Percentiles rank a stretch among this genome's conserved stretches.
These are phyloP conservation scores for Brachionus sp. DNA, from an alignment of 1,140 invertebrate species.

Conservation along the genomic window DNA sequence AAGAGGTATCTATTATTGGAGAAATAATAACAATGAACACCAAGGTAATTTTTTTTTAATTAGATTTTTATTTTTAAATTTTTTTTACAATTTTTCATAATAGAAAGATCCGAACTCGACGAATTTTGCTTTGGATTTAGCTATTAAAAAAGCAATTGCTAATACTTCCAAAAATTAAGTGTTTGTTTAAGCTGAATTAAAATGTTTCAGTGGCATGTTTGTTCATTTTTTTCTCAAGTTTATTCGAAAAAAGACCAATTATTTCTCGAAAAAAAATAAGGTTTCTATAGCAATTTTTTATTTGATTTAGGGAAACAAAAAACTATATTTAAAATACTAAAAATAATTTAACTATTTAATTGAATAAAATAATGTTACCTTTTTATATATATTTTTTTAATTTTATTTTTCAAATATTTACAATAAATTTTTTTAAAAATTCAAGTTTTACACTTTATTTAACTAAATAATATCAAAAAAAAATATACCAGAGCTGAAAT, in stretches of 20 bases:
- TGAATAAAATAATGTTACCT: slow-evolving; percentile 15
- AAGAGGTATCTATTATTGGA: slow-evolving; percentile 20
- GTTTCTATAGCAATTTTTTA: slow-evolving; percentile 40
- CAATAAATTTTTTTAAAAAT: not conserved
- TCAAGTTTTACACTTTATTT: not conserved
- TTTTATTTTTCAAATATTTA: slow-evolving; percentile 31
- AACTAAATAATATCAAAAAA: not conserved
- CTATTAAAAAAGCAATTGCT: slow-evolving; percentile 27
- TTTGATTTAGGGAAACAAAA: slow-evolving; percentile 6
- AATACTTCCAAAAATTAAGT: slow-evolving; percentile 15
- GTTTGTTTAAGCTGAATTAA: not conserved
- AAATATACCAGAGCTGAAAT: not conserved
- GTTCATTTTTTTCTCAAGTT: not conserved
- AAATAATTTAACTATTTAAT: not conserved
- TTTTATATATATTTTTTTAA: slow-evolving; percentile 11
- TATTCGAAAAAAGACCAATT: not conserved
- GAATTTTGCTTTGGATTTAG: slow-evolving; percentile 3
- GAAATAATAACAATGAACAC: slow-evolving; percentile 19
- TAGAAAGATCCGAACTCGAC: slow-evolving; percentile 22
- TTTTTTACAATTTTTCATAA: not conserved
- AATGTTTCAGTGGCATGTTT: not conserved
- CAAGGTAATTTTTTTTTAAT: not conserved
- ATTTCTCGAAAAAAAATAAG: not conserved
- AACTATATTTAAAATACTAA: not conserved
- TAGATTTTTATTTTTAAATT: not conserved